These are phyloP conservation scores for Selenia dentaria DNA, from an alignment of 2,888 invertebrate genomes.

Conservation along the genomic window DNA sequence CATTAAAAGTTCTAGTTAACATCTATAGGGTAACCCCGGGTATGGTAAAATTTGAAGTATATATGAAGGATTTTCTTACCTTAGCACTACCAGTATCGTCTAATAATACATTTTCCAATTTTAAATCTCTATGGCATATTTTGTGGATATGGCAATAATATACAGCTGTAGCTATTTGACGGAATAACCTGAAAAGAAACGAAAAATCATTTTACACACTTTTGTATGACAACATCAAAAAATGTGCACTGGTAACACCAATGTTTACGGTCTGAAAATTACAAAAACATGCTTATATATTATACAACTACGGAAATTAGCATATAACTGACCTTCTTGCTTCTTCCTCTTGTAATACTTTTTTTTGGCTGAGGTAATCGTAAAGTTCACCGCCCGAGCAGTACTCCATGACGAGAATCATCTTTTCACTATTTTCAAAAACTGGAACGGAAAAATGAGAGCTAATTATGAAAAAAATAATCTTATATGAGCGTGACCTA, in stretches of 20 bases:
- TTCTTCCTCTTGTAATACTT: slow-evolving; percentile 95
- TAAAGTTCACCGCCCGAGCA: slow-evolving; percentile 99
- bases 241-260: no score
- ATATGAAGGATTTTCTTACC: no score
- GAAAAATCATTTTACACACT: no score
- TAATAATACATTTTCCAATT: slow-evolving; percentile 96
- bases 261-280: no score
- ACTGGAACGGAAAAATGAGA: slow-evolving; percentile 89
- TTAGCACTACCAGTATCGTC: slow-evolving; percentile 98
- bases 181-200: slow-evolving; percentile 89
- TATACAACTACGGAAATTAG: no score
- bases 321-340: slow-evolving; percentile 85
- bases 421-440: slow-evolving; percentile 99
- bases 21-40: no score
- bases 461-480: no score
- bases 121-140: slow-evolving; percentile 98
- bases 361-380: slow-evolving; percentile 96
- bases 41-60: no score
- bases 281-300: no score
- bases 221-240: no score
- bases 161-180: slow-evolving; percentile 98
- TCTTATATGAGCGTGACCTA: no score
- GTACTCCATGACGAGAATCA: slow-evolving; percentile 99
- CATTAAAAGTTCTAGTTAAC: no score
- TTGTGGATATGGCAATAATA: slow-evolving; percentile 99